Evolutionary conservation across 2,797 vertebrate species (phyloP), one percentile per base, ranked within the genome.

Genomic region (Leptoclinus maculatus): DNA sequence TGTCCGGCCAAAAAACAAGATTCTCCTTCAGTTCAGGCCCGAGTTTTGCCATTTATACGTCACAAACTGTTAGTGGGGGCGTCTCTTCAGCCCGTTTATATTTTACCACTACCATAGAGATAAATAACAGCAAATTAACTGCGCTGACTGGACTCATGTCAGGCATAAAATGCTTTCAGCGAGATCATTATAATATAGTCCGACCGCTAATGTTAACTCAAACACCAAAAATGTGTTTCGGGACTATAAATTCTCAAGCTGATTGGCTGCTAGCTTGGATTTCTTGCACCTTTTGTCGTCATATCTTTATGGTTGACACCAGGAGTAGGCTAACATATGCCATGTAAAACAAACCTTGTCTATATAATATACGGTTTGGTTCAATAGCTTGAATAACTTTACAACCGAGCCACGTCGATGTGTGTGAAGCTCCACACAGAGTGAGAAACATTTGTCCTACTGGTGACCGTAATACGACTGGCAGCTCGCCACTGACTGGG

Each of bases 391-490:
- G 69, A 85, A 89, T 78, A 87, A 79, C 81, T 90, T 92, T 82
- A 86, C 86, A 80, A 76, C 82, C 29, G 34, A 80, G 85, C 83
- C 76, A 66, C 38, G 38, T 66, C 76, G 9, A 51, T 51, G 45
- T 49, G 60, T 83, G 79, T 83, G 68, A 84, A 84, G 85, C 71
- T 74, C 73, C 83, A 83, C 74, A 80, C 72, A 86, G 80, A 79
- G 83, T 84, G 84, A 87, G 87, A 85, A 93, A 89, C 86, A 91
- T 89, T 91, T 93, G 91, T 86, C 85, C 85, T 54, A 62, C 75
- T 82, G 68, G 72, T 88, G 85, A 88, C 86, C 60, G 79, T 83
- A 90, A 89, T 85, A 90, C 88, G 84, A 88, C 79, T 86, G 91
- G 90, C 91, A 89, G 86, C 83, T 76, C 39, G 82, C 84, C 89